These are phyloP conservation scores for Gymnoscopelus braueri DNA, from an alignment of 2,797 vertebrate genomes.

Conservation along the genomic window DNA sequence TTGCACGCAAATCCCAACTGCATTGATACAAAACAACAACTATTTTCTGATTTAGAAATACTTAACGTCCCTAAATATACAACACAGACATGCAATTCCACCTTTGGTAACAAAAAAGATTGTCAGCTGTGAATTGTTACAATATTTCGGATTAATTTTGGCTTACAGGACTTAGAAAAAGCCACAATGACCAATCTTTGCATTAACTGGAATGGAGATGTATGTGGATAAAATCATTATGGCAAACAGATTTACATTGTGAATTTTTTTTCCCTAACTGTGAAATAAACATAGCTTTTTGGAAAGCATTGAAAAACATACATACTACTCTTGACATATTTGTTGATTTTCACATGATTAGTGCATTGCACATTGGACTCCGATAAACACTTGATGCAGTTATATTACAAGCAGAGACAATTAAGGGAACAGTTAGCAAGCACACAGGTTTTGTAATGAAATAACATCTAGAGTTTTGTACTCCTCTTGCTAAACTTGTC, in stretches of 20 bases:
- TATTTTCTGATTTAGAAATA: constrained; percentile 90
- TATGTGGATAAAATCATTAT: constrained; percentile 49
- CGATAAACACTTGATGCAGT: constrained; percentile 74
- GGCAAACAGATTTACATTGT: constrained; percentile 62
- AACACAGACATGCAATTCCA: constrained; percentile 99
- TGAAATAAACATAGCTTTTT: constrained; percentile 35
- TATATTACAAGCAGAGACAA: constrained; percentile 83
- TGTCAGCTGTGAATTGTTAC: constrained; percentile 88
- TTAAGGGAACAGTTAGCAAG: constrained; percentile 71
- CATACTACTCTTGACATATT: constrained; percentile 40
- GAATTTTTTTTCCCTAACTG: constrained; percentile 38
- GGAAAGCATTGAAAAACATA: constrained; percentile 52
- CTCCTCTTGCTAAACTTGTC: constrained; percentile 67
- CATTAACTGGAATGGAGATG: constrained; percentile 18
- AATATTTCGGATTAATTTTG: constrained; percentile 83
- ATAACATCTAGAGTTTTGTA: constrained; percentile 58
- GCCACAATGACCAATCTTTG: constrained; percentile 75
- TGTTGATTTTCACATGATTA: constrained; percentile 69
- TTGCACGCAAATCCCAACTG: constrained; percentile 97
- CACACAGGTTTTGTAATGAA: constrained; percentile 78
- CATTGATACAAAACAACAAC: constrained; percentile 85
- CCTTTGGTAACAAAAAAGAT: constrained; percentile 83
- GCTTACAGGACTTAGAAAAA: constrained; percentile 85
- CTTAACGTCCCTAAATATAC: constrained; percentile 95
- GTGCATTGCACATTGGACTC: constrained; percentile 75